These are phyloP conservation scores for Rhegmatorhina hoffmannsi DNA, from an alignment of 2,113 vertebrate species.

Conservation along the genomic window DNA sequence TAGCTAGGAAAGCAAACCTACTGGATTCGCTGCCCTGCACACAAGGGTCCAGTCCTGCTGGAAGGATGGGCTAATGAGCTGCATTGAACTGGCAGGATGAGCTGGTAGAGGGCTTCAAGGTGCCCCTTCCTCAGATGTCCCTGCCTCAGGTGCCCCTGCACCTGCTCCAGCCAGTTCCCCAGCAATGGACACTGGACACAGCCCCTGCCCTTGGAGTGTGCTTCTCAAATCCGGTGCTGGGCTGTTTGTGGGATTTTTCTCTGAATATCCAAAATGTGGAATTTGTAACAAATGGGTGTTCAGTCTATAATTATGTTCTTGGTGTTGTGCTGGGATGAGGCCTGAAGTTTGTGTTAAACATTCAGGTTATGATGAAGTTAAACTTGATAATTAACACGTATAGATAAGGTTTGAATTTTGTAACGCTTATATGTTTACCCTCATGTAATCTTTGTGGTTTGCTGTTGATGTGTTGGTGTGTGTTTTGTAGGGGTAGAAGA, in stretches of 20 bases:
- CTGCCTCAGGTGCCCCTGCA: neutral
- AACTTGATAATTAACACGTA: neutral
- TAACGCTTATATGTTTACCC: neutral
- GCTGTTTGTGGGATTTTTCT: neutral
- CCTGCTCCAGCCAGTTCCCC: rapidly evolving
- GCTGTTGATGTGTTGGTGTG: neutral
- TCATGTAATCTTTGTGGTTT: neutral
- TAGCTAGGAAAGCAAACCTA: neutral
- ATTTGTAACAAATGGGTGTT: neutral
- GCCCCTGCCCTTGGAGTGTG: too few relatives aligned
- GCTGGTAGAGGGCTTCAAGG: rapidly evolving
- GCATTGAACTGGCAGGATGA: rapidly evolving
- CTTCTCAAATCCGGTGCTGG: neutral
- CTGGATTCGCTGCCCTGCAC: rapidly evolving
- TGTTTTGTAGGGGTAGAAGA: neutral
- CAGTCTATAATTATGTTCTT: neutral
- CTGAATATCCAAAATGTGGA: neutral
- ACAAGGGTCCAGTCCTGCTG: rapidly evolving
- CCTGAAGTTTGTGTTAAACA: neutral
- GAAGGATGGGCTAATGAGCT: rapidly evolving
- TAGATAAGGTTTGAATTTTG: neutral
- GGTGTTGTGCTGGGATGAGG: rapidly evolving
- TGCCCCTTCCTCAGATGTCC: too few relatives aligned
- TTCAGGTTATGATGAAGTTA: neutral
- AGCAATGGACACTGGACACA: rapidly evolving